Percentiles rank a stretch among this genome's conserved stretches.
Conservation (phyloP, 2,797 vertebrate species). For the Pelochelys cantorii region DNA sequence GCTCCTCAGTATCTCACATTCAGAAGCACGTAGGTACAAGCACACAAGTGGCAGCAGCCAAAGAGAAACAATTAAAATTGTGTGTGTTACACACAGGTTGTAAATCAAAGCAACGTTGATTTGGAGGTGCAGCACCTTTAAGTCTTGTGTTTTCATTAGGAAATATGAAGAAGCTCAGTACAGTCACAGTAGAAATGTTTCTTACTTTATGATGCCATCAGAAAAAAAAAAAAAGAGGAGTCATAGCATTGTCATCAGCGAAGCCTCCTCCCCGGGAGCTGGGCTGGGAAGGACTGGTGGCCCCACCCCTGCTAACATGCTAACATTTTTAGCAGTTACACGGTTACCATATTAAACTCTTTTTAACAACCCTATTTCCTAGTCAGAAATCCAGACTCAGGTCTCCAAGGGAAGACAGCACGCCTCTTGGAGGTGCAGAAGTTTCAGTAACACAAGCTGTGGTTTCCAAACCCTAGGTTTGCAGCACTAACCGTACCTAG, state of each 20-base stretch:
- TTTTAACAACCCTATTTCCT: not conserved
- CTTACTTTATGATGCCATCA: not conserved
- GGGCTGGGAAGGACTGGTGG: too few relatives aligned
- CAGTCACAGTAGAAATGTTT: not conserved
- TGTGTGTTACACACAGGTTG: not conserved
- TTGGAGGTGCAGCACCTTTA: conserved; percentile 54
- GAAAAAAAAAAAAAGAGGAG: not conserved
- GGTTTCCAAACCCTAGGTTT: not conserved
- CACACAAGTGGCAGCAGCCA: conserved; percentile 23
- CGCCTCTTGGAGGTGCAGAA: not conserved
- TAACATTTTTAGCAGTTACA: too few relatives aligned
- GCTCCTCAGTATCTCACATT: conserved; percentile 46
- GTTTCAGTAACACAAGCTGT: not conserved
- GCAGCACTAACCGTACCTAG: not conserved
- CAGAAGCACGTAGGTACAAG: conserved; percentile 57
- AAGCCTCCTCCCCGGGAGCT: too few relatives aligned
- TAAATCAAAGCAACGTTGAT: conserved; percentile 67
- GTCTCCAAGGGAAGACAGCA: not conserved
- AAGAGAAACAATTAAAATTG: conserved; percentile 47
- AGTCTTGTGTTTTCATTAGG: conserved; percentile 52
- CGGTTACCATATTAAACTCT: too few relatives aligned
- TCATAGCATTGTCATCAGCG: not conserved
- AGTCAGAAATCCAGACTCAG: accelerated
- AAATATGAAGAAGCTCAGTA: conserved; percentile 49
- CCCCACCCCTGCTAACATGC: too few relatives aligned